phyloP scores from a whole-genome alignment of 2,797 vertebrate genomes.

The Antennarius maculatus region DNA sequence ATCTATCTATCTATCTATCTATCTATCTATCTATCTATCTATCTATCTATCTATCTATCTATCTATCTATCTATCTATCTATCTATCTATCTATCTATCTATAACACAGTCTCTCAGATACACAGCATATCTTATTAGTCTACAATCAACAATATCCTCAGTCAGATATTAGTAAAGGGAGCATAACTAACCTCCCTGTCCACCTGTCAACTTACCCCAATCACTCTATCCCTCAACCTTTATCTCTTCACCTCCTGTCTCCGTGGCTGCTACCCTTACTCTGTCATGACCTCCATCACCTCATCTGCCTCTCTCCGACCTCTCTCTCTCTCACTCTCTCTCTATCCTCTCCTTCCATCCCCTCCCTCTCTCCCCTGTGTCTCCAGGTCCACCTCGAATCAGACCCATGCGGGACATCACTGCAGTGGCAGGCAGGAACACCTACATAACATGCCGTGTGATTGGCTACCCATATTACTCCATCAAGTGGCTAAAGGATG shows the following conservation, averaged over 20 bases:
- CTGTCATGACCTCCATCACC: constrained; percentile 69
- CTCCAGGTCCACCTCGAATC: constrained; percentile 92
- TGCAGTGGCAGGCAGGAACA: constrained; percentile 94
- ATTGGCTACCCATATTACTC: constrained; percentile 99
- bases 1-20: constrained; percentile 37
- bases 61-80: constrained; percentile 25
- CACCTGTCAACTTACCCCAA: constrained; percentile 67
- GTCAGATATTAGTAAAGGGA: constrained; percentile 58
- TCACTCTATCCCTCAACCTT: constrained; percentile 73
- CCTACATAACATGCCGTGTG: constrained; percentile 97
- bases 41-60: constrained; percentile 18
- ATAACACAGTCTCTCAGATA: constrained; percentile 19
- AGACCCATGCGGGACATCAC: constrained; percentile 96
- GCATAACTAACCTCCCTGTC: constrained; percentile 77
- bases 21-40: constrained; percentile 7
- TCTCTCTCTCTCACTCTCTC: constrained; percentile 42
- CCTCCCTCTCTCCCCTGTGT: constrained; percentile 70
- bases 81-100: constrained; percentile 17
- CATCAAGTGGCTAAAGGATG: constrained; percentile 99
- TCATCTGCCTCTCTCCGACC: constrained; percentile 60
- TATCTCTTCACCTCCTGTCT: constrained; percentile 64
- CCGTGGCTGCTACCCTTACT: constrained; percentile 49
- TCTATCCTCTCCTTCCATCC: constrained; percentile 59
- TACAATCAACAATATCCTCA: constrained; percentile 63
- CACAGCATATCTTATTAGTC: constrained; percentile 44